Conservation (phyloP, 2,888 invertebrate genomes). For the Liopterus haemorrhoidalis region DNA sequence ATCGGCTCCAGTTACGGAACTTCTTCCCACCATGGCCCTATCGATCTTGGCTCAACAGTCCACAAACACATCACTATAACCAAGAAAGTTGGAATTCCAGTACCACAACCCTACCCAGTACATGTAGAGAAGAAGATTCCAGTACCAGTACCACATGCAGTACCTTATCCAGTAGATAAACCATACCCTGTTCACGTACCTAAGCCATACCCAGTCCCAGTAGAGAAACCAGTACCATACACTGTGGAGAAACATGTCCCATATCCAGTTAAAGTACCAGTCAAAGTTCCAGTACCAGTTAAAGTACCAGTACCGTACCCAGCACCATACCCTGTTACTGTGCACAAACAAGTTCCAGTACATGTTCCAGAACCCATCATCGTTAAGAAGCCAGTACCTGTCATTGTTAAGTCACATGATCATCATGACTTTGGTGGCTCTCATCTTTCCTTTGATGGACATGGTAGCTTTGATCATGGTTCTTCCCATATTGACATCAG, state of each 20-base stretch:
- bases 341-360: slow-evolving; percentile 17
- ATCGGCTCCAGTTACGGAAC: slow-evolving; percentile 4
- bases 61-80: slow-evolving; percentile 44
- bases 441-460: slow-evolving; percentile 11
- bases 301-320: slow-evolving; percentile 8
- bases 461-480: slow-evolving; percentile 8
- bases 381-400: slow-evolving; percentile 19
- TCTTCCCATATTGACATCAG: too few species aligned
- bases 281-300: slow-evolving; percentile 17
- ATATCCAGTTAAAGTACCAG: slow-evolving; percentile 27
- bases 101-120: slow-evolving; percentile 51
- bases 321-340: slow-evolving; percentile 18
- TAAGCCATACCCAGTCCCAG: slow-evolving; percentile 48
- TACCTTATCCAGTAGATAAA: slow-evolving; percentile 49
- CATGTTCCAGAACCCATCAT: slow-evolving; percentile 19
- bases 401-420: slow-evolving; percentile 15
- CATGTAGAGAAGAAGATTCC: slow-evolving; percentile 50
- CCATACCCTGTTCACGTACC: slow-evolving; percentile 47
- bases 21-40: slow-evolving; percentile 18
- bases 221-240: slow-evolving; percentile 51
- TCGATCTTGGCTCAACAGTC: slow-evolving; percentile 37
- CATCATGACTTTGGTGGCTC: slow-evolving; percentile 9
- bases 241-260: slow-evolving; percentile 53
- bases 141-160: slow-evolving; percentile 44
- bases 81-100: slow-evolving; percentile 48